A percentile compares a stretch with the other conserved stretches of the same genome.
Evolutionary conservation across 2,888 invertebrate genomes (phyloP).

Genomic region (Craniophora ligustri): DNA sequence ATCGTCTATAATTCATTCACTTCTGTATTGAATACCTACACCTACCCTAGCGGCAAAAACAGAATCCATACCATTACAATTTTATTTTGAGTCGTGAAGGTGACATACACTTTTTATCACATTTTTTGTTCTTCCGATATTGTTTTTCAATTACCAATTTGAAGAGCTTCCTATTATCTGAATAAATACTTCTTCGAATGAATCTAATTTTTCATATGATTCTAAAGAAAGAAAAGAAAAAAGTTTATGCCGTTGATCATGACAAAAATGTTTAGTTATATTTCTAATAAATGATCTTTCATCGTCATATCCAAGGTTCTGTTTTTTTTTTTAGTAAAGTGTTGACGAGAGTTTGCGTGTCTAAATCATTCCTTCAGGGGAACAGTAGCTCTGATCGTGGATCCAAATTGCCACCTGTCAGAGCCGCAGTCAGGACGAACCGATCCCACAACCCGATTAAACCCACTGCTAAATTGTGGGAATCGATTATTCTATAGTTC

Average conservation of each 20-base stretch:
- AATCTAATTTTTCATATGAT: neutral
- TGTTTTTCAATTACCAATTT: neutral
- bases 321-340: conserved; percentile 12
- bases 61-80: too few relatives aligned
- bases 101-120: neutral
- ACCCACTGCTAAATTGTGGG: conserved; percentile 70
- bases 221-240: too few relatives aligned
- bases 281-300: conserved; percentile 1
- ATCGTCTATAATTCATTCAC: too few relatives aligned
- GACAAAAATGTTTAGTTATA: neutral
- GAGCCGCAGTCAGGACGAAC: conserved; percentile 53
- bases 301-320: neutral
- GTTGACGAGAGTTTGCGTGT: conserved; percentile 67
- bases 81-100: too few relatives aligned
- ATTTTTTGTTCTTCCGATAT: neutral
- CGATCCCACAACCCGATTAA: conserved; percentile 62
- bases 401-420: conserved; percentile 78
- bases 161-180: too few relatives aligned
- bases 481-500: conserved; percentile 66
- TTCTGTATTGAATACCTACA: too few relatives aligned
- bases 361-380: conserved; percentile 66
- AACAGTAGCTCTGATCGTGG: conserved; percentile 72
- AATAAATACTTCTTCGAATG: neutral
- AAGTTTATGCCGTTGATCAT: neutral
- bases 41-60: too few relatives aligned